A percentile compares a stretch with the other conserved stretches of the same genome.
These are phyloP conservation scores for Sitobion miscanthi DNA, from an alignment of 1,140 invertebrate species.

Conservation along the genomic window DNA sequence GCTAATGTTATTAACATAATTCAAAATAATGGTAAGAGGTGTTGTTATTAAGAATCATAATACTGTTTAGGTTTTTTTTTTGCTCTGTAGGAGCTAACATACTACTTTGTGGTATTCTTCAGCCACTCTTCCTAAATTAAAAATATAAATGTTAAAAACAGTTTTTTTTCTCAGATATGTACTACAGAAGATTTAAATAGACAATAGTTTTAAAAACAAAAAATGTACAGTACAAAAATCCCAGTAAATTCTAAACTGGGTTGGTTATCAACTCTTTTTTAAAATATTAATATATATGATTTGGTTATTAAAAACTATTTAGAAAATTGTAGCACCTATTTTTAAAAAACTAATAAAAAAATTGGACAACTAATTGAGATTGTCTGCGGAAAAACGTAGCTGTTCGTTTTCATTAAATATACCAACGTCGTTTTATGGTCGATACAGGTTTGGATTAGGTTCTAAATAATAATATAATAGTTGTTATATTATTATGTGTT, in stretches of 20 bases:
- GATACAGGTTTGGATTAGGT: not conserved
- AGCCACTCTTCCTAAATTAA: not conserved
- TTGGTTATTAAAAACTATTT: not conserved
- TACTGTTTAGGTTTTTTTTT: slow-evolving; percentile 20
- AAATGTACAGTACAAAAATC: not conserved
- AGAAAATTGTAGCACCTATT: not conserved
- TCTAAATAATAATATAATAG: not conserved
- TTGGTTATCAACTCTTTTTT: not conserved
- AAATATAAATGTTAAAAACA: not conserved
- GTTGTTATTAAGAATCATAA: slow-evolving; percentile 46
- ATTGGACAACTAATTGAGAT: not conserved
- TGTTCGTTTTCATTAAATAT: not conserved
- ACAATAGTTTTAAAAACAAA: not conserved
- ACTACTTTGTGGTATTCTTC: not conserved
- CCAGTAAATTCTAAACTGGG: not conserved
- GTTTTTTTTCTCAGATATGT: not conserved
- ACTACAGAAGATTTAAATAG: not conserved
- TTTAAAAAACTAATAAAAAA: not conserved
- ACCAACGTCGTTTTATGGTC: not conserved
- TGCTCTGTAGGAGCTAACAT: not conserved
- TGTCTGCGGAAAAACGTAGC: not conserved
- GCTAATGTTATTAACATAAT: slow-evolving; percentile 50
- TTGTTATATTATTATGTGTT: not conserved
- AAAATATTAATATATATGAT: not conserved
- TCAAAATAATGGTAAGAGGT: slow-evolving; percentile 41